Evolutionary conservation across 2,113 vertebrate species (phyloP), one percentile per base, ranked within the genome.

Genomic region (Gadus macrocephalus): DNA sequence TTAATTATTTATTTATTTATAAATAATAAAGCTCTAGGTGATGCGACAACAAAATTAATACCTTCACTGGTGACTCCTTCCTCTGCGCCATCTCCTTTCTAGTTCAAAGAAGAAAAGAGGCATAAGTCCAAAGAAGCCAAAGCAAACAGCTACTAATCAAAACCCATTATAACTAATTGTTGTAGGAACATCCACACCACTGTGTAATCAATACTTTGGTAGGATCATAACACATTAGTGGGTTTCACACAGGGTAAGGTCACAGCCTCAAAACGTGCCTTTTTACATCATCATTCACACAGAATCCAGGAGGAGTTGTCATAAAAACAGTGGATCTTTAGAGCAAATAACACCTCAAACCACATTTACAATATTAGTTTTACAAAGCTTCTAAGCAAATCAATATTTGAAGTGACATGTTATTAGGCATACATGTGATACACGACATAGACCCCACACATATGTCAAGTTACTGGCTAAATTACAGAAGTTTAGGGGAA

Each of bases 1-100:
- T 58, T 58, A 58, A 58, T 58, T 42, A 53, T 53, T 11, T 2
- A 16, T 53, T 53, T 53, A 2, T n/a, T n/a, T n/a, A n/a, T 25
- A 25, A 25, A 25, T 25, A 25, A 25, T 25, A 2, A 25, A 25
- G 22, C 53, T 16, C 11, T 12, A 15, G 55, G 55, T 16, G 55
- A 62, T 12, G 20, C 11, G 20, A 42, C 38, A 22, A 61, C 59
- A 42, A 64, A 69, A 5, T 22, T 25, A 79, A 20, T 95, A 98
- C 97, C 97, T 98, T 98, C 97, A 69, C 95, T 99, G 4, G 95
- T 98, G 78, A 98, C 97, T 1, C 97, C 97, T 88, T 98, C 97
- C 75, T 99, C 97, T 62, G 87, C 78, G 5, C 93, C 90, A 0
- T 97, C 96, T 16, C 97, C 97, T 89, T 96, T 98, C 97, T 99